phyloP scores from a whole-genome alignment of 2,113 vertebrate genomes.

The Vidua chalybeata region DNA sequence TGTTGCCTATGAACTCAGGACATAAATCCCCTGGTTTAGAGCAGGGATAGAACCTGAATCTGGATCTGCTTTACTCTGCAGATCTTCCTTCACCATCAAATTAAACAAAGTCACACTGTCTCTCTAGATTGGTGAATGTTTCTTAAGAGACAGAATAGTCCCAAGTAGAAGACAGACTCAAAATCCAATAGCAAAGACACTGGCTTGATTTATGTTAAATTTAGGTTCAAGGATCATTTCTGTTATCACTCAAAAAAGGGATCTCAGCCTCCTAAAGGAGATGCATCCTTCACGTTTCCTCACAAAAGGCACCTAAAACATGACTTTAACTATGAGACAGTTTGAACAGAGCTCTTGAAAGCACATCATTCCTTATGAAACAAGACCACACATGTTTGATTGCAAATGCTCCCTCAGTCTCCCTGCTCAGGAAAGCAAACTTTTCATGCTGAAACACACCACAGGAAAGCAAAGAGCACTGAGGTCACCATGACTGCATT shows the following conservation, averaged over 20 bases:
- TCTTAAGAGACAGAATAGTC: constrained; percentile 48
- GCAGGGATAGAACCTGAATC: not conserved
- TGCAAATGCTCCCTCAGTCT: not conserved
- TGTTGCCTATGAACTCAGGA: not conserved
- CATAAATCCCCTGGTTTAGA: not conserved
- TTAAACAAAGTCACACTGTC: not conserved
- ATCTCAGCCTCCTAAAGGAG: not conserved
- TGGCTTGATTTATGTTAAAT: constrained; percentile 6
- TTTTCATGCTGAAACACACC: not conserved
- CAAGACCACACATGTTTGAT: not conserved
- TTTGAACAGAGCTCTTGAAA: not conserved
- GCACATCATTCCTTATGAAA: not conserved
- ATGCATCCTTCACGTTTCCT: not conserved
- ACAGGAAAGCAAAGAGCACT: not conserved
- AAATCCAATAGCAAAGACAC: not conserved
- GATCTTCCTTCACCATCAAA: not conserved
- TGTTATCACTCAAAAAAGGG: not conserved
- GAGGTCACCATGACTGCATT: not conserved
- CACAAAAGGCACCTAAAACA: not conserved
- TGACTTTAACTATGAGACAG: not conserved
- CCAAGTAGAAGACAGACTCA: constrained; percentile 42
- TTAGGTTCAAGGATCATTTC: not conserved
- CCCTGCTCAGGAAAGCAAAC: not conserved
- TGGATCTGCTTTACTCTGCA: not conserved
- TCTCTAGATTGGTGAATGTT: constrained; percentile 52